These are phyloP conservation scores for Fukomys damarensis DNA, from an alignment of 2,113 vertebrate species.

Conservation along the genomic window DNA sequence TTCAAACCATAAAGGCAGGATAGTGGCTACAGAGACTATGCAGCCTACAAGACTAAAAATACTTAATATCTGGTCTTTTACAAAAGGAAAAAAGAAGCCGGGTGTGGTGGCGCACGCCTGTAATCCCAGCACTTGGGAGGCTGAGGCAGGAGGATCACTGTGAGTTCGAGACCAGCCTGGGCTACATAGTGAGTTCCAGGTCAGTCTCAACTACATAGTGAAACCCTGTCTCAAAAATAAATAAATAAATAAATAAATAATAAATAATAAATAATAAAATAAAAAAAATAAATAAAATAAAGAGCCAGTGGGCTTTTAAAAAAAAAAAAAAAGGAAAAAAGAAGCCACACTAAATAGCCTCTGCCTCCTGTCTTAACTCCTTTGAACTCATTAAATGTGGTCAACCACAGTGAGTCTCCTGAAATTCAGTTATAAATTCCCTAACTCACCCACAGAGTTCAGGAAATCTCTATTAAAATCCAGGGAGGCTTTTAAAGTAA, in stretches of 20 bases:
- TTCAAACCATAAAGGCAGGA: background rate
- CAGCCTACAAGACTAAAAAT: background rate
- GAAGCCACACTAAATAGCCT: background rate
- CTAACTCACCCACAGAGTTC: constrained; percentile 26
- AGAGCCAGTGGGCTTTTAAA: background rate
- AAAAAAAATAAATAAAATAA: too few species aligned
- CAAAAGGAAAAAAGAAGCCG: background rate
- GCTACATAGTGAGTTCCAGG: too few species aligned
- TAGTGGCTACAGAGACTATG: background rate
- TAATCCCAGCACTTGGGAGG: too few species aligned
- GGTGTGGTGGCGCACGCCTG: too few species aligned
- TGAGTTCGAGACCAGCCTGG: too few species aligned
- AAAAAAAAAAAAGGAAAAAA: background rate
- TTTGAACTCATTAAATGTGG: background rate
- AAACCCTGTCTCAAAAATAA: too few species aligned
- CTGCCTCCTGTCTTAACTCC: background rate
- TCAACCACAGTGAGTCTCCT: background rate
- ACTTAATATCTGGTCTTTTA: background rate
- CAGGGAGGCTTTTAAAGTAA: background rate
- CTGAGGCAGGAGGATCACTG: too few species aligned
- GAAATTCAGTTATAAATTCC: background rate
- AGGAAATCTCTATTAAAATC: constrained; percentile 40
- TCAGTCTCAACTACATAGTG: too few species aligned
- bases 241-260: too few species aligned
- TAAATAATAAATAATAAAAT: too few species aligned